phyloP scores from a whole-genome alignment of 1,140 invertebrate genomes.

The fruit fly (Drosophila melanogaster) region Release_6_plus_ISO1_MT NT_037436.4:15025001-15025500 shows the following conservation, averaged over 20 bases:
- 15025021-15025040: constrained; percentile 19
- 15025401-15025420: background rate
- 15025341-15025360: no score
- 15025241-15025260: no score
- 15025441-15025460: background rate
- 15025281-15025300: no score
- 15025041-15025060: constrained; percentile 41
- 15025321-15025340: no score
- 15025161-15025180: background rate
- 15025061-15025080: constrained; percentile 26
- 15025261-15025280: no score
- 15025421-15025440: background rate
- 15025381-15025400: background rate
- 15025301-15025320: no score
- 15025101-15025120: constrained; percentile 1
- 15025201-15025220: background rate
- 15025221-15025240: background rate
- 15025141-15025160: background rate
- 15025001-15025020: constrained; percentile 27
- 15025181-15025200: background rate
- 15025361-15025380: background rate
- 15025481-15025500: constrained; percentile 4
- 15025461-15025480: constrained; percentile 17
- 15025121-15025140: background rate
- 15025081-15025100: constrained; percentile 34